These are phyloP conservation scores for Euplexia lucipara DNA, from an alignment of 2,888 invertebrate species.

Conservation along the genomic window DNA sequence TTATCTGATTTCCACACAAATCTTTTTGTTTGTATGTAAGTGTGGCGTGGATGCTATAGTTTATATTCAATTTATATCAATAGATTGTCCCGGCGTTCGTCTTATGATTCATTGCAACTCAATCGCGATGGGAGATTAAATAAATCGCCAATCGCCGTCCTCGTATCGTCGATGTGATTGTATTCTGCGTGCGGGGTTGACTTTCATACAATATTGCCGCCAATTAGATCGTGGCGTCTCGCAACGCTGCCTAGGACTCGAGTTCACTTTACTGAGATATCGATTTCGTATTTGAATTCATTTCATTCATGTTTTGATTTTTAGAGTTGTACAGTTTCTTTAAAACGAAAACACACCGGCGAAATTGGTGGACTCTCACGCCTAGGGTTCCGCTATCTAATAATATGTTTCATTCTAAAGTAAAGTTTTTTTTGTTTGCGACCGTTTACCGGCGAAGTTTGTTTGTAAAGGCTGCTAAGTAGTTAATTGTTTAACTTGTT, in stretches of 20 bases:
- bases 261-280: slow-evolving; percentile 59
- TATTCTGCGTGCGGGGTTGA: slow-evolving; percentile 66
- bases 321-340: no score
- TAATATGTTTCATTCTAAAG: no score
- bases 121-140: slow-evolving; percentile 79
- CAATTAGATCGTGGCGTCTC: slow-evolving; percentile 71
- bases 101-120: slow-evolving; percentile 79
- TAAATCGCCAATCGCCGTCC: slow-evolving; percentile 77
- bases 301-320: slow-evolving; percentile 30
- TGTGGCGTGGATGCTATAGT: slow-evolving; percentile 69
- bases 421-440: no score
- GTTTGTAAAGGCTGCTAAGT: no score
- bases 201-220: slow-evolving; percentile 73
- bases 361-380: no score
- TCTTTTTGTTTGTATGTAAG: slow-evolving; percentile 65
- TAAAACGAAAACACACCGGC: no score
- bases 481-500: no score
- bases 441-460: no score
- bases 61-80: slow-evolving; percentile 82
- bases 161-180: slow-evolving; percentile 66
- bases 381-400: no score
- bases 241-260: slow-evolving; percentile 64
- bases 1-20: slow-evolving; percentile 67
- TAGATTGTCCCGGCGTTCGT: slow-evolving; percentile 70
- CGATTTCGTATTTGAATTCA: slow-evolving; percentile 48